phyloP scores from a whole-genome alignment of 2,113 vertebrate genomes.

The Pedetes capensis region DNA sequence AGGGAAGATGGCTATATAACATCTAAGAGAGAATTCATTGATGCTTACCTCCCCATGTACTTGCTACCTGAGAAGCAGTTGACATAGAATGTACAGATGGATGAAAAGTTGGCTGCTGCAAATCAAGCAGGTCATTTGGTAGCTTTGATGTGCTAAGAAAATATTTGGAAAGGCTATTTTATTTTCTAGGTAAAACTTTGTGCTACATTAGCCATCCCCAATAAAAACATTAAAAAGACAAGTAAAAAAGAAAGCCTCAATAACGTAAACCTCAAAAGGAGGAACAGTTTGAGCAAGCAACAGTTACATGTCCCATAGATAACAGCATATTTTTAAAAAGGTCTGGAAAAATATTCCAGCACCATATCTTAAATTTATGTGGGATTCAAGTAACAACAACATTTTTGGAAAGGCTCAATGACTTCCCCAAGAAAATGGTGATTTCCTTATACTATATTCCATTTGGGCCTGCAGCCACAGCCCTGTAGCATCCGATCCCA shows the following conservation, averaged over 20 bases:
- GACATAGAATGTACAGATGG: slow-evolving; percentile 88
- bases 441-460: slow-evolving; percentile 1
- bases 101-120: slow-evolving; percentile 96
- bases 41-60: slow-evolving; percentile 95
- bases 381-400: neutral
- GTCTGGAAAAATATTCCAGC: neutral
- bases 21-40: slow-evolving; percentile 19
- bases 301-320: neutral
- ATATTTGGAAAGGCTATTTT: slow-evolving; percentile 73
- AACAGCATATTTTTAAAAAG: neutral
- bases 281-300: neutral
- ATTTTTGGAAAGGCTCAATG: slow-evolving; percentile 33
- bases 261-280: slow-evolving; percentile 8
- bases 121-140: slow-evolving; percentile 95
- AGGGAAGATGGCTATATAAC: neutral
- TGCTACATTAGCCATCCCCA: neutral
- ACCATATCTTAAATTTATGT: neutral
- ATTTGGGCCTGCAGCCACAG: too few relatives aligned
- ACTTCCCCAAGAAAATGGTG: neutral
- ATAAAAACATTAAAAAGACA: neutral
- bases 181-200: slow-evolving; percentile 50
- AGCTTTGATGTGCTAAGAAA: slow-evolving; percentile 90
- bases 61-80: slow-evolving; percentile 88
- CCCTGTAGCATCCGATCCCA: too few relatives aligned
- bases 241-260: neutral